Percentiles rank a stretch among this genome's conserved stretches.
Evolutionary conservation across 2,888 invertebrate genomes (phyloP).

Genomic region (Drosophila birchii): DNA sequence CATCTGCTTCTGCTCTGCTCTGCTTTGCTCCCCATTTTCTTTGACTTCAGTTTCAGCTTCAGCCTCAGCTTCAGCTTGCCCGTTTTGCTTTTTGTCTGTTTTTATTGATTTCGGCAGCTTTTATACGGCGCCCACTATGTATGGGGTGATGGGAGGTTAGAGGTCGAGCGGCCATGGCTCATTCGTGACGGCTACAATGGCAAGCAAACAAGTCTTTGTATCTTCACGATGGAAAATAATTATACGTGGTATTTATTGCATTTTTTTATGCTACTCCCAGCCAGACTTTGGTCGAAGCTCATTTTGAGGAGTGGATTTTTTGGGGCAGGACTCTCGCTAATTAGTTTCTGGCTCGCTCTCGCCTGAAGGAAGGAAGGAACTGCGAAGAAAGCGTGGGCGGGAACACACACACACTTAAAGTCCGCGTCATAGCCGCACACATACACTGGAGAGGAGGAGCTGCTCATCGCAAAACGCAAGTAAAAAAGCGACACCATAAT

Average conservation of each 20-base stretch:
- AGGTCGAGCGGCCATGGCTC: slow-evolving; percentile 35
- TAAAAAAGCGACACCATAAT: slow-evolving; percentile 67
- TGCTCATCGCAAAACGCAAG: slow-evolving; percentile 46
- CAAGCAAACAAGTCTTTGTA: slow-evolving; percentile 54
- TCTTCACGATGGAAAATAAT: slow-evolving; percentile 27
- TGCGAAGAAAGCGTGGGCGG: slow-evolving; percentile 63
- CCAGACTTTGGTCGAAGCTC: not conserved
- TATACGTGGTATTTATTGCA: slow-evolving; percentile 24
- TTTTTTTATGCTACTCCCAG: not conserved
- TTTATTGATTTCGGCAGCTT: slow-evolving; percentile 76
- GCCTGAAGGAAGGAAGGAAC: slow-evolving; percentile 50
- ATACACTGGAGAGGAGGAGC: not conserved
- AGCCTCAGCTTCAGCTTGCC: slow-evolving; percentile 41
- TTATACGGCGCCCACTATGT: slow-evolving; percentile 51
- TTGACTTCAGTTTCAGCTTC: slow-evolving; percentile 4
- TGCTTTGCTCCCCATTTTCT: slow-evolving; percentile 13
- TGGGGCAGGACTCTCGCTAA: slow-evolving; percentile 17
- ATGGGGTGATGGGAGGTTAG: slow-evolving; percentile 11
- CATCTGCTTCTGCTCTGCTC: slow-evolving; percentile 13
- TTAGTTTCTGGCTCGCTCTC: slow-evolving; percentile 20
- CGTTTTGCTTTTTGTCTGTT: slow-evolving; percentile 58
- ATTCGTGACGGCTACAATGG: slow-evolving; percentile 67
- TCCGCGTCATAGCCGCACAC: slow-evolving; percentile 2
- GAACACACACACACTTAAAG: slow-evolving; percentile 9
- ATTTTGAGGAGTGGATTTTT: slow-evolving; percentile 21